These are phyloP conservation scores for Danio aesculapii DNA, from an alignment of 2,797 vertebrate genomes.

Conservation along the genomic window DNA sequence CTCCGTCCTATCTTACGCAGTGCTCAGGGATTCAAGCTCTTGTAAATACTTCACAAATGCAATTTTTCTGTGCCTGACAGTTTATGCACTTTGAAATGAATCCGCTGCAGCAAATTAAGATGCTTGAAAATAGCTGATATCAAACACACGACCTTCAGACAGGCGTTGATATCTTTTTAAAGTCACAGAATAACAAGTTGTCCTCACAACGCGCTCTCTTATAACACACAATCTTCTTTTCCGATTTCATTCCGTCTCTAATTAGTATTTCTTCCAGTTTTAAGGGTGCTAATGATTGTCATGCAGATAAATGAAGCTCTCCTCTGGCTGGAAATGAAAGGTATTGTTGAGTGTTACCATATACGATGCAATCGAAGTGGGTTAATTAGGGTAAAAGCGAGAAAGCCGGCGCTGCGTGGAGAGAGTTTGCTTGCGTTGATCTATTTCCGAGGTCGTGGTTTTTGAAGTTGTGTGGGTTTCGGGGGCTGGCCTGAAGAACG, in stretches of 20 bases:
- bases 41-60: slow-evolving; percentile 15
- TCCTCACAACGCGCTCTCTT: not conserved
- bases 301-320: slow-evolving; percentile 71
- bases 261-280: slow-evolving; percentile 45
- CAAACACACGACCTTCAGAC: slow-evolving; percentile 26
- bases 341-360: slow-evolving; percentile 71
- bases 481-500: slow-evolving; percentile 60
- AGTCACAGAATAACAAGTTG: slow-evolving; percentile 14
- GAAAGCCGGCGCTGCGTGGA: slow-evolving; percentile 64
- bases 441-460: slow-evolving; percentile 63
- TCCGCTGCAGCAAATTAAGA: slow-evolving; percentile 36
- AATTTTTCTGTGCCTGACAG: slow-evolving; percentile 14
- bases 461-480: slow-evolving; percentile 60
- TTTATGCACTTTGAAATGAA: slow-evolving; percentile 16
- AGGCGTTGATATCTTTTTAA: slow-evolving; percentile 11
- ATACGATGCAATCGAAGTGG: slow-evolving; percentile 71
- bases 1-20: slow-evolving; percentile 13
- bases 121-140: slow-evolving; percentile 19
- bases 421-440: slow-evolving; percentile 64
- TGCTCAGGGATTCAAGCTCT: slow-evolving; percentile 3
- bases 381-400: slow-evolving; percentile 73
- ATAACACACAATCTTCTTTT: slow-evolving; percentile 14
- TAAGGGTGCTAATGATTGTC: slow-evolving; percentile 58
- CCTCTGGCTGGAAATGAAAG: slow-evolving; percentile 73
- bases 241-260: slow-evolving; percentile 20